A percentile compares a stretch with the other conserved stretches of the same genome.
Conservation (phyloP, 2,797 vertebrate species). For the Knipowitschia caucasica region DNA sequence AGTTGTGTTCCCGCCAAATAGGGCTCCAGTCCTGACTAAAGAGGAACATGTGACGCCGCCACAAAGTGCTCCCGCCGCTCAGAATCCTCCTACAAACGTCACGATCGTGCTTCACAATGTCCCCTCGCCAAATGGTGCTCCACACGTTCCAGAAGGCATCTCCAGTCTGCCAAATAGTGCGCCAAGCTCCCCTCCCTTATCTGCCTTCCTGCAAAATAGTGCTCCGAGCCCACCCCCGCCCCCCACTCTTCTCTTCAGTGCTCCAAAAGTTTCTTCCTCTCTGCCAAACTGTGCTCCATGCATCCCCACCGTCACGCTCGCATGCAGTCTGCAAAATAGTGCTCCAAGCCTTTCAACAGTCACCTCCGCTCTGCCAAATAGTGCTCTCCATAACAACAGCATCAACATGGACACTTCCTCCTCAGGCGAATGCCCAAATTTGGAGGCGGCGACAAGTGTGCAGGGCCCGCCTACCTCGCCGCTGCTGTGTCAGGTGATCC, state of each 20-base stretch:
- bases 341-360: not conserved
- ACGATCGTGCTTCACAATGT: not conserved
- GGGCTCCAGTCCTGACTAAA: too few species aligned
- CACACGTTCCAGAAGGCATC: too few species aligned
- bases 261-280: not conserved
- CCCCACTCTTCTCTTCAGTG: conserved; percentile 15
- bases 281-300: not conserved
- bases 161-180: not conserved
- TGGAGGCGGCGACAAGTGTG: not conserved
- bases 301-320: too few species aligned
- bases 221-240: not conserved
- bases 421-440: not conserved
- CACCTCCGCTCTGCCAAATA: not conserved
- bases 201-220: not conserved
- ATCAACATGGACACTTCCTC: not conserved
- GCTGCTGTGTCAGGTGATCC: conserved; percentile 88
- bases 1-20: too few species aligned
- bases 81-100: too few species aligned
- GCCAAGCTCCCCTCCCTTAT: not conserved
- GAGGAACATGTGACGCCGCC: too few species aligned
- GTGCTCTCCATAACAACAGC: not conserved
- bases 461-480: not conserved
- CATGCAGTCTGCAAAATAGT: conserved; percentile 18
- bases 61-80: too few species aligned
- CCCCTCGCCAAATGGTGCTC: not conserved